phyloP scores from a whole-genome alignment of 2,797 vertebrate species.

The Gobio occitaniae region DNA sequence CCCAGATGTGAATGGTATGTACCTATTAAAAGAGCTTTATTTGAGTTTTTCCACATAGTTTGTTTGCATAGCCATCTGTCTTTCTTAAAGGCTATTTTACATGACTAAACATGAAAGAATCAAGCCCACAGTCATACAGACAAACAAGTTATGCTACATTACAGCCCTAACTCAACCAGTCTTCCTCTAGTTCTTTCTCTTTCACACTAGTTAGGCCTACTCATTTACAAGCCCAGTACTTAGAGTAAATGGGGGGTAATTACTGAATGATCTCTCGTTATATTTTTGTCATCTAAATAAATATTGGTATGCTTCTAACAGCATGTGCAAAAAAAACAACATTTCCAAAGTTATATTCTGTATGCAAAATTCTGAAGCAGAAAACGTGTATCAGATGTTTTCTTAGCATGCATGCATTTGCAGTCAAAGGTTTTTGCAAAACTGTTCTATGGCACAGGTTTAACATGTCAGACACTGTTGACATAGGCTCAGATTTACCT shows the following conservation, averaged over 20 bases:
- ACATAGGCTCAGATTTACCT: not conserved
- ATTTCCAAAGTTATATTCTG: slow-evolving; percentile 1
- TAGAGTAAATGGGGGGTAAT: not conserved
- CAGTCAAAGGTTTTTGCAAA: not conserved
- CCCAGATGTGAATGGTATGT: not conserved
- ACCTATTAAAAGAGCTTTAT: slow-evolving; percentile 41
- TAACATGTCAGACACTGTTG: not conserved
- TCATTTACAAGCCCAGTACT: not conserved
- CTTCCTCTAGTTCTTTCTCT: not conserved
- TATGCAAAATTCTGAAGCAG: not conserved
- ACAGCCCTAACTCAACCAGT: not conserved
- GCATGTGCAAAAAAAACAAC: not conserved
- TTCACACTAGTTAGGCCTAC: not conserved
- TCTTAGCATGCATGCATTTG: slow-evolving; percentile 10
- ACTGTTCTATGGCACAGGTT: slow-evolving; percentile 2
- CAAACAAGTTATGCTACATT: slow-evolving; percentile 15
- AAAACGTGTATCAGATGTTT: not conserved
- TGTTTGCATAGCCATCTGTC: slow-evolving; percentile 8
- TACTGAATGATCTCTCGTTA: not conserved
- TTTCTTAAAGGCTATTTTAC: slow-evolving; percentile 23
- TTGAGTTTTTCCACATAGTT: slow-evolving; percentile 24
- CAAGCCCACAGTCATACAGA: not conserved
- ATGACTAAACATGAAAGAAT: not conserved
- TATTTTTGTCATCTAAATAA: slow-evolving; percentile 8
- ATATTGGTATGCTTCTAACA: not conserved